Base-by-base conservation (phyloP, 1,140 invertebrate genomes). In the Neodiprion fabricii region DNA sequence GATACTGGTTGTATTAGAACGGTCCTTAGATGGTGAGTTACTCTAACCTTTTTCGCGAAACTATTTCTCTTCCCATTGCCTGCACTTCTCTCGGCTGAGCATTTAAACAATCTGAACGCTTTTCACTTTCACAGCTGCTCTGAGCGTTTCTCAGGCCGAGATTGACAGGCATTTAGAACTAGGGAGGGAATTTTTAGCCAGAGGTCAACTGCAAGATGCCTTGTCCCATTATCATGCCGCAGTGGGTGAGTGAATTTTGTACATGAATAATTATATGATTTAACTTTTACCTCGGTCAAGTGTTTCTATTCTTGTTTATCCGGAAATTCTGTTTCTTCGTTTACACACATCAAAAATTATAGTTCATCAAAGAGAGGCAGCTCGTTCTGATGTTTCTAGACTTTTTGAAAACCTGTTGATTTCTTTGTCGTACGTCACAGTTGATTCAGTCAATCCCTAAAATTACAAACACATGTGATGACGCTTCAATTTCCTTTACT, bases 151-250 rank as follows among this genome's bases (percentile, higher is more conserved):
- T 78, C 92, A 92, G 78, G 89, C 91, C 48, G 97, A 99, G 86
- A 93, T 99, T 67, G 93, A 97, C 80, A 95, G 94, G 82, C 97
- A 99, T 90, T 90, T 99, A 83, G 95, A 99, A 85, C 90, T 98
- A 85, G 98, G 98, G 1, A 95, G 94, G 86, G 93, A 97, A 80
- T 94, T 98, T 84, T 89, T 99, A 78, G 93, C 95, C 9, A 93
- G 93, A 79, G 97, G 98, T 67, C 96, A 99, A 85, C 92, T 99
- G 71, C 94, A 96, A 69, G 98, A 99, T 91, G 98, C 99, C 1
- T 87, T 99, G 47, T 95, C 95, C 69, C 98, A 99, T 85, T 99
- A 98, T 90, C 98, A 99, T 92, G 95, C 96, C 73, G 99, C 98
- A 79, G 96, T 99, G 83, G 97, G 97, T 98, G 88, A 91, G 94